phyloP scores from a whole-genome alignment of 2,888 invertebrate species.

The Mesodorylaimus sp. region DNA sequence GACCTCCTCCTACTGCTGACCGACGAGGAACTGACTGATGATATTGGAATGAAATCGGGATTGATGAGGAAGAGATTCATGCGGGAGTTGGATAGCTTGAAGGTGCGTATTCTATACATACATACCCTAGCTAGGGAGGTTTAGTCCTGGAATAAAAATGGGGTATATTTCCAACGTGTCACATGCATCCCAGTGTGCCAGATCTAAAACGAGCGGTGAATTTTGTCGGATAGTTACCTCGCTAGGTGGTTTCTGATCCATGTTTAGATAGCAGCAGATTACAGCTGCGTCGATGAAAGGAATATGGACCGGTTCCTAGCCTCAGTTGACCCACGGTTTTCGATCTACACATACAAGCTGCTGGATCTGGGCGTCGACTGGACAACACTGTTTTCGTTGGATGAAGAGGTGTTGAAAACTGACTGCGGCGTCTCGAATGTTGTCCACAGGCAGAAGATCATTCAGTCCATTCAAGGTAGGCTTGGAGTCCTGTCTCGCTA shows the following conservation, averaged over 20 bases:
- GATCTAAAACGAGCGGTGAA: neutral
- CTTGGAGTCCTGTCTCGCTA: neutral
- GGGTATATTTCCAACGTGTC: no score
- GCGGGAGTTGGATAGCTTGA: slow-evolving; percentile 25
- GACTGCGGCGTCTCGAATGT: slow-evolving; percentile 85
- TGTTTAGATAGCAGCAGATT: slow-evolving; percentile 6
- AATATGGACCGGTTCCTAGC: slow-evolving; percentile 26
- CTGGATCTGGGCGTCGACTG: slow-evolving; percentile 83
- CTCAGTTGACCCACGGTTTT: slow-evolving; percentile 41
- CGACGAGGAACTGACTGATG: slow-evolving; percentile 73
- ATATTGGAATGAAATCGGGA: slow-evolving; percentile 76
- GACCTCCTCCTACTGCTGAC: slow-evolving; percentile 76
- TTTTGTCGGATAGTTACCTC: neutral
- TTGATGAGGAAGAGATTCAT: slow-evolving; percentile 53
- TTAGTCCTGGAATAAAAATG: no score
- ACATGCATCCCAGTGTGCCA: no score
- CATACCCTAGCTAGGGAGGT: no score
- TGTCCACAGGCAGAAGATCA: slow-evolving; percentile 73
- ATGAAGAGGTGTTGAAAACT: slow-evolving; percentile 68
- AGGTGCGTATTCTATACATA: no score
- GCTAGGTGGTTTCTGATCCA: neutral
- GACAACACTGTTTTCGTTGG: slow-evolving; percentile 56
- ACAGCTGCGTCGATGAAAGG: slow-evolving; percentile 22
- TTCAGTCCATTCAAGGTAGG: slow-evolving; percentile 54
- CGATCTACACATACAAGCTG: slow-evolving; percentile 90